Conservation (phyloP, 2,113 vertebrate species). For the Seriola dumerili region DNA sequence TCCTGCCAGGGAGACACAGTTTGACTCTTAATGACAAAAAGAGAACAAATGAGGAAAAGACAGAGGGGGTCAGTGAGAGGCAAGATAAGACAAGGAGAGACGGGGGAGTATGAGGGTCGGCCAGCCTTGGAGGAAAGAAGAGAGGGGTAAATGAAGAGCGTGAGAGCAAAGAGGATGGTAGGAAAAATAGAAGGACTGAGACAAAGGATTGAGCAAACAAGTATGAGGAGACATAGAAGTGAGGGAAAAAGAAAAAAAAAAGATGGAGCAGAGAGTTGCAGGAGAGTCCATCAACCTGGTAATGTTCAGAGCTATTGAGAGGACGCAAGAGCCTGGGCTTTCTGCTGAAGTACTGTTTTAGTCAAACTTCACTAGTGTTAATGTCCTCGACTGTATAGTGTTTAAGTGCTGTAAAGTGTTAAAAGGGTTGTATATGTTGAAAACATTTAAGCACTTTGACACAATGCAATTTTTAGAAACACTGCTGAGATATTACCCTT, state of each 20-base stretch:
- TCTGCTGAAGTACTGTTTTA: conserved; percentile 28
- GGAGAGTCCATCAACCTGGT: conserved; percentile 32
- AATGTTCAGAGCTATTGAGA: conserved; percentile 35
- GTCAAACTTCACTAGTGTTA: conserved; percentile 1
- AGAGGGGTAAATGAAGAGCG: conserved; percentile 42
- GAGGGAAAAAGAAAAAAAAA: not conserved
- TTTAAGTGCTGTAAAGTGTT: conserved; percentile 22
- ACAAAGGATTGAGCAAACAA: conserved; percentile 15
- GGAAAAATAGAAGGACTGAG: not conserved
- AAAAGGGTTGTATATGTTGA: conserved; percentile 30
- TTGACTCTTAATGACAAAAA: conserved; percentile 73
- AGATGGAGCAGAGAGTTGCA: conserved; percentile 6
- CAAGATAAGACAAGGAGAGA: conserved; percentile 28
- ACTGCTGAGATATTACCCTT: conserved; percentile 25
- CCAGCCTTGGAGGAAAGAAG: conserved; percentile 18
- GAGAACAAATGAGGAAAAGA: conserved; percentile 56
- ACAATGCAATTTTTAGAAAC: conserved; percentile 25
- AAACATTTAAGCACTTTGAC: conserved; percentile 19
- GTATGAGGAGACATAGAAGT: conserved; percentile 8
- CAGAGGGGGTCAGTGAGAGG: conserved; percentile 52
- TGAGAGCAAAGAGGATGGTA: conserved; percentile 16
- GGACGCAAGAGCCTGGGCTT: conserved; percentile 13
- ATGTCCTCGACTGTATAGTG: conserved; percentile 21
- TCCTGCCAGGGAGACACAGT: conserved; percentile 66
- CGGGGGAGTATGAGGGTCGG: conserved; percentile 16